Evolutionary conservation across 2,797 vertebrate species (phyloP).

Genomic region (Myoxocephalus aenaeus): DNA sequence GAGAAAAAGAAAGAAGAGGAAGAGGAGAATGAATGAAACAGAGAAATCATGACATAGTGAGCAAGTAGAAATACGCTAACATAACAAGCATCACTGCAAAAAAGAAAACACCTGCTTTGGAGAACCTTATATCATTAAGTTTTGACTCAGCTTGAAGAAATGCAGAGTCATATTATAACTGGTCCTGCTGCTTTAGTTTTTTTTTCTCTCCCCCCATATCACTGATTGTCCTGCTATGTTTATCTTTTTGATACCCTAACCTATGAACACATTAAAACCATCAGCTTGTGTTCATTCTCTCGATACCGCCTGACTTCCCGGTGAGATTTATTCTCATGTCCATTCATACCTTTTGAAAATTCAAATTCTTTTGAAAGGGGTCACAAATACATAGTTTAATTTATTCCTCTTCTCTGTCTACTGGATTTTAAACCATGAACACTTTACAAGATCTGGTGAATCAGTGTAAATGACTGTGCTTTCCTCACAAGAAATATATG

Average conservation of each 20-base stretch:
- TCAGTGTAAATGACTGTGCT: not conserved
- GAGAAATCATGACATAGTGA: slow-evolving; percentile 5
- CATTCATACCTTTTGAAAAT: not conserved
- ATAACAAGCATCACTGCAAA: slow-evolving; percentile 17
- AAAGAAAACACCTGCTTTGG: not conserved
- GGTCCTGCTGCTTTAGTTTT: not conserved
- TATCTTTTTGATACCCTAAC: not conserved
- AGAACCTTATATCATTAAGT: not conserved
- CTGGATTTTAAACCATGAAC: no score
- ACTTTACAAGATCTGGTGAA: not conserved
- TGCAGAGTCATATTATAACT: slow-evolving; percentile 6
- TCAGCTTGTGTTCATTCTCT: no score
- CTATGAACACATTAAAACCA: not conserved
- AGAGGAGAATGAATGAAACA: slow-evolving; percentile 31
- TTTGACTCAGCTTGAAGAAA: slow-evolving; percentile 5
- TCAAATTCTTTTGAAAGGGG: no score
- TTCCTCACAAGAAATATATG: not conserved
- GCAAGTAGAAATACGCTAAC: not conserved
- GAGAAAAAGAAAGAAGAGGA: slow-evolving; percentile 9
- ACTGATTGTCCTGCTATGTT: not conserved
- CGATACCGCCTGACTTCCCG: no score
- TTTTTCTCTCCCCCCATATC: not conserved
- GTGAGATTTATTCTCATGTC: not conserved
- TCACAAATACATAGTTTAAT: not conserved
- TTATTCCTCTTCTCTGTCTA: not conserved